Conservation (phyloP, 2,888 invertebrate species). For the Dione vanillae region DNA sequence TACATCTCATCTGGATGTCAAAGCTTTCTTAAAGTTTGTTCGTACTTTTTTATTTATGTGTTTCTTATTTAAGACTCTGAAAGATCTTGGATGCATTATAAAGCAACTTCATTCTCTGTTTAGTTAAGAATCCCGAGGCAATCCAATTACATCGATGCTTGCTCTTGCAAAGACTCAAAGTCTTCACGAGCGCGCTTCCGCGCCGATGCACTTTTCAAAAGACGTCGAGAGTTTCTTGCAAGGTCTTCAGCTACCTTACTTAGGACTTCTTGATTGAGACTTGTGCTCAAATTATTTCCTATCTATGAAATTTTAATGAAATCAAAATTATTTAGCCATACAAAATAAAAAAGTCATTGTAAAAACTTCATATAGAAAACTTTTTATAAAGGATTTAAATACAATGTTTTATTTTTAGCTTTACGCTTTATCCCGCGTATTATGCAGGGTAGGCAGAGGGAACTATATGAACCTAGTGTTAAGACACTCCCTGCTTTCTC, state of each 20-base stretch:
- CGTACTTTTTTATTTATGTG: neutral
- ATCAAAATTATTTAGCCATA: too few species aligned
- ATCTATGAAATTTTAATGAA: neutral
- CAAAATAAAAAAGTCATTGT: too few species aligned
- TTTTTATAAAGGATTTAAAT: too few species aligned
- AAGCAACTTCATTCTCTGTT: conserved; percentile 46
- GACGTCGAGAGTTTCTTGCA: conserved; percentile 55
- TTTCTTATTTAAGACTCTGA: neutral
- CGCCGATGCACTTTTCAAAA: conserved; percentile 51
- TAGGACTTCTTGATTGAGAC: conserved; percentile 21
- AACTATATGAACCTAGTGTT: too few species aligned
- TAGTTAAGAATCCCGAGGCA: conserved; percentile 55
- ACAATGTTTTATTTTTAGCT: too few species aligned
- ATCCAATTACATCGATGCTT: conserved; percentile 74
- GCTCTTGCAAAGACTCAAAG: conserved; percentile 68
- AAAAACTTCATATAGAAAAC: too few species aligned
- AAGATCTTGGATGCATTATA: conserved; percentile 31
- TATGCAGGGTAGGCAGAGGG: too few species aligned
- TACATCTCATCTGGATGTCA: conserved; percentile 10
- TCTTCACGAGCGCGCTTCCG: conserved; percentile 53
- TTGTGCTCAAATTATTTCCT: conserved; percentile 8
- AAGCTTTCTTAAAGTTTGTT: conserved; percentile 7
- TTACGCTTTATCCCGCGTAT: too few species aligned
- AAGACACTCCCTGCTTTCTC: too few species aligned
- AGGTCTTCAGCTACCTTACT: conserved; percentile 40